Evolutionary conservation across 2,113 vertebrate genomes (phyloP).

Genomic region (Cephalopholis sonnerati): DNA sequence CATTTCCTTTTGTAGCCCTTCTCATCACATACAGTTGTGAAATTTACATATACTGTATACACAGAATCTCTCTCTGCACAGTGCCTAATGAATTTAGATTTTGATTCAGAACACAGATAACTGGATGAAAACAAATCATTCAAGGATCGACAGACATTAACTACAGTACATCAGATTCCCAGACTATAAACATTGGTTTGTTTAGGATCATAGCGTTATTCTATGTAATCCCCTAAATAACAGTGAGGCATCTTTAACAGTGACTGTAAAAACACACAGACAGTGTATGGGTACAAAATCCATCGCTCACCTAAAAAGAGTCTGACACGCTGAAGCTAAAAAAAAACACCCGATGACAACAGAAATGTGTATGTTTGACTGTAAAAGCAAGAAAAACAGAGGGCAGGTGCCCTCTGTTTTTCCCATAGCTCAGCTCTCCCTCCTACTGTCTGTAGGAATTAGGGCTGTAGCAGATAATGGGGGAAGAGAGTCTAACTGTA

Average conservation of each 20-base stretch:
- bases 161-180: not conserved
- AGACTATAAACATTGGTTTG: not conserved
- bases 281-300: not conserved
- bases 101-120: no score
- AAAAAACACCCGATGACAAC: not conserved
- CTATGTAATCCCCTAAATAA: not conserved
- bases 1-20: not conserved
- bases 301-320: not conserved
- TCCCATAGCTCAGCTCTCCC: conserved; percentile 32
- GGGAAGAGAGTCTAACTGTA: conserved; percentile 44
- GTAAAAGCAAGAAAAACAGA: conserved; percentile 26
- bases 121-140: no score
- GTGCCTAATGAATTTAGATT: no score
- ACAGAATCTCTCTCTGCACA: not conserved
- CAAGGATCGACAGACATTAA: no score
- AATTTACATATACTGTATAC: not conserved
- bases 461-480: conserved; percentile 18
- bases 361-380: conserved; percentile 30
- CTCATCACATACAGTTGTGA: not conserved
- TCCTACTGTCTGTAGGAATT: conserved; percentile 34
- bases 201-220: not conserved
- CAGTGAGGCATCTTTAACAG: not conserved
- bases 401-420: conserved; percentile 30
- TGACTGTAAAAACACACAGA: not conserved
- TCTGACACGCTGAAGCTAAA: not conserved